Conservation (phyloP, 2,113 vertebrate species). For the Furnarius figulus region DNA sequence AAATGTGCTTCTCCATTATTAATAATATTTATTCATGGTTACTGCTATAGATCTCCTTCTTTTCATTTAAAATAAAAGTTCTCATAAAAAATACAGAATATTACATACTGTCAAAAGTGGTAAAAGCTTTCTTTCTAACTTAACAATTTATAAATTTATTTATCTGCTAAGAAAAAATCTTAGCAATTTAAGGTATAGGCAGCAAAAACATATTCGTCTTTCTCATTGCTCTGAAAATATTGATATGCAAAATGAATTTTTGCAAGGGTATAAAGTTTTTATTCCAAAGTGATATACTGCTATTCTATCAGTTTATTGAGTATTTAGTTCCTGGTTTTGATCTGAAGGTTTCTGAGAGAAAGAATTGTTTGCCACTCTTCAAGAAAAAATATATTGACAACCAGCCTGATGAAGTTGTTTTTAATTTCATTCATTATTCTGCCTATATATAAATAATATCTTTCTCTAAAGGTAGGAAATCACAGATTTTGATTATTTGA, state of each 20-base stretch:
- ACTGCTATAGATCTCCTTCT: background rate
- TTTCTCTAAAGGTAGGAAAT: background rate
- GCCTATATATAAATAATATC: background rate
- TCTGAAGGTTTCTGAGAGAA: background rate
- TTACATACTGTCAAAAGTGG: background rate
- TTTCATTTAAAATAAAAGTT: background rate
- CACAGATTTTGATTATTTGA: background rate
- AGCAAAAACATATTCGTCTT: background rate
- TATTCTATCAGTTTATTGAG: background rate
- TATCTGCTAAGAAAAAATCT: background rate
- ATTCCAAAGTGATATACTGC: background rate
- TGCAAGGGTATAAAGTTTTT: background rate
- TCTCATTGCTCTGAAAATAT: background rate
- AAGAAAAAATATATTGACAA: background rate
- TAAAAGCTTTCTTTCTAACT: background rate
- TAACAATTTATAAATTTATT: background rate
- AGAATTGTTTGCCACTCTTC: background rate
- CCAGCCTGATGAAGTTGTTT: background rate
- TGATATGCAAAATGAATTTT: background rate
- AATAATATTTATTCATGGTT: background rate
- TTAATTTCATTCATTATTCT: background rate
- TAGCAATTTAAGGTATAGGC: background rate
- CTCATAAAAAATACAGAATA: background rate
- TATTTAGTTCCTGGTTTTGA: background rate
- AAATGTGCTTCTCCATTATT: background rate